Evolutionary conservation across 2,797 vertebrate genomes (phyloP).

Genomic region (Muscicapa striata): DNA sequence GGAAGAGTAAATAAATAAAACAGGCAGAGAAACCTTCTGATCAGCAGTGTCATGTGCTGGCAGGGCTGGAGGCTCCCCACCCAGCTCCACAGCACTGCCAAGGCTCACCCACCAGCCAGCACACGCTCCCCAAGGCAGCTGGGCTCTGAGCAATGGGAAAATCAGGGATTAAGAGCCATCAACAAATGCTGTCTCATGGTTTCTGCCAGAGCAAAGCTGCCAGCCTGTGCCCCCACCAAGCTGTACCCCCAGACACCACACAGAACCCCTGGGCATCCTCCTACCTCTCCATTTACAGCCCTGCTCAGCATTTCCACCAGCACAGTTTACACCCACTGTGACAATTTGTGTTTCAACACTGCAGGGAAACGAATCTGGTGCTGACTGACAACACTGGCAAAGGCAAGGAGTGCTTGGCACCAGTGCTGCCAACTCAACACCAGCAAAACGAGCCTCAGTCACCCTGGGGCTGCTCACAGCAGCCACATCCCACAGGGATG

Average conservation of each 20-base stretch:
- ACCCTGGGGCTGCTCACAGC: neutral
- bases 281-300: neutral
- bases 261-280: neutral
- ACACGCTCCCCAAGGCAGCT: fast-evolving
- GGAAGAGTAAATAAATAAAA: neutral
- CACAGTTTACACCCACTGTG: neutral
- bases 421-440: neutral
- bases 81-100: neutral
- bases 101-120: neutral
- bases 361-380: neutral
- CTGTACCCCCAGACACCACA: neutral
- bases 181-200: neutral
- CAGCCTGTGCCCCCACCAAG: neutral
- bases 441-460: fast-evolving
- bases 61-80: neutral
- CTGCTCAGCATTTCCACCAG: neutral
- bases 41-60: neutral
- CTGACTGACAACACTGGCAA: neutral
- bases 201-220: neutral
- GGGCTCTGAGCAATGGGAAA: neutral
- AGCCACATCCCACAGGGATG: neutral
- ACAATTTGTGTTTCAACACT: neutral
- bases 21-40: neutral
- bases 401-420: neutral
- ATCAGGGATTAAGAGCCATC: neutral